phyloP scores from a whole-genome alignment of 2,888 invertebrate genomes.

The Auanema sp. region DNA sequence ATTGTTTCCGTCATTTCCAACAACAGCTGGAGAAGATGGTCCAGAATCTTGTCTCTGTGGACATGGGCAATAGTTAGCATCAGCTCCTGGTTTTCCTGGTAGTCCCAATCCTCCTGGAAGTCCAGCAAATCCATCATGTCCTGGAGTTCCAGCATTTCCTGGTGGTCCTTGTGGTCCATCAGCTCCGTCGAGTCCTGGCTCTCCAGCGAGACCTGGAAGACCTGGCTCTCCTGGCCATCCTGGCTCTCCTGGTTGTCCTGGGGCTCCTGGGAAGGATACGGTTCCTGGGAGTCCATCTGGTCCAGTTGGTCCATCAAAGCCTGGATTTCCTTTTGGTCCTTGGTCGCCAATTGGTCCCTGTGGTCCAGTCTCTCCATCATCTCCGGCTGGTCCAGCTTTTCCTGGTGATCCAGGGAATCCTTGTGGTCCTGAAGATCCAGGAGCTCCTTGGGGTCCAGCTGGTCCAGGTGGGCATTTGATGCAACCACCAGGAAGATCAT shows the following conservation, averaged over 20 bases:
- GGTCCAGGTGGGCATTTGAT: conserved; percentile 47
- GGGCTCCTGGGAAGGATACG: conserved; percentile 41
- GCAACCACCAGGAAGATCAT: conserved; percentile 49
- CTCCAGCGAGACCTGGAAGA: conserved; percentile 43
- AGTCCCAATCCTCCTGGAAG: conserved; percentile 34
- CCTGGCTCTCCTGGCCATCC: conserved; percentile 45
- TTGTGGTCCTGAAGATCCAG: conserved; percentile 30
- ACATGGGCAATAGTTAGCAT: conserved; percentile 12
- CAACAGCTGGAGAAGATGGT: no score
- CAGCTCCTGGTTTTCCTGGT: conserved; percentile 41
- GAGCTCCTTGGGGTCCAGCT: conserved; percentile 36
- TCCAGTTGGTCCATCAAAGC: conserved; percentile 41
- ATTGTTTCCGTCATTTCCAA: no score
- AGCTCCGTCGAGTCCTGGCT: conserved; percentile 43
- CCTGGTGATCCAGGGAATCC: conserved; percentile 41
- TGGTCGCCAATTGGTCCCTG: conserved; percentile 32
- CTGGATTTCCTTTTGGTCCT: conserved; percentile 42
- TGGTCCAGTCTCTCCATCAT: conserved; percentile 35
- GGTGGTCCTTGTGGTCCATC: conserved; percentile 37
- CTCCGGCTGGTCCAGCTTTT: conserved; percentile 33
- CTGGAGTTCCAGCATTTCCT: conserved; percentile 37
- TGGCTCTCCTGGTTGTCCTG: conserved; percentile 47
- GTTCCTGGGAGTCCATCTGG: conserved; percentile 44
- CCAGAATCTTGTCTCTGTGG: no score
- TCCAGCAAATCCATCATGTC: conserved; percentile 43